Evolutionary conservation across 1,140 invertebrate genomes (phyloP), one percentile per base, ranked within the genome.

Genomic region (Drosophila suzukii): DNA sequence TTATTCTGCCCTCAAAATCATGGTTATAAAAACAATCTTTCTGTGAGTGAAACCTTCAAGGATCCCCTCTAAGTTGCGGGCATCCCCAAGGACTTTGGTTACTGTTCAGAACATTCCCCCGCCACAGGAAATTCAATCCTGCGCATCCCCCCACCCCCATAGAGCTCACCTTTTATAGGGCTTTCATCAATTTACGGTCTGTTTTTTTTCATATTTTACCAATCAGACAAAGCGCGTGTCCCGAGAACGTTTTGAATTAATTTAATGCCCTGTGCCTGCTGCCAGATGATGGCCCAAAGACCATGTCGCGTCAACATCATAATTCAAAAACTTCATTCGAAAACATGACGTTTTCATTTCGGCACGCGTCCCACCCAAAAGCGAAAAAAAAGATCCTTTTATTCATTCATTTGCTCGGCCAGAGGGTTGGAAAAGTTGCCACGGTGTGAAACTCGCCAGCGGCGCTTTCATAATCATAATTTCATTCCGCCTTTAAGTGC

Each of bases 301-400:
- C 49, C 56, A 61, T 60, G 80, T 71, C 67, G 80, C 80, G 68
- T 62, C 76, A 85, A 85, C 82, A 85, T 82, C 83, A 88, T 89
- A 88, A 88, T 88, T 88, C 83, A 88, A 89, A 88, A 88, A 89
- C 76, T 84, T 89, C 79, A 88, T 88, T 89, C 84, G 73, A 88
- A 88, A 88, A 89, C 83, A 88, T 88, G 83, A 88, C 83, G 84
- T 89, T 88, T 88, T 88, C 84, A 89, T 86, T 86, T 86, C 80
- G 83, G 83, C 83, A 89, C 83, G 83, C 83, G 84, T 61, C 58
- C 50, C 57, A 38, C 20, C 57, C 43, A 11, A 51, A 54, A 34
- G 17, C 34, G n/a, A n/a, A n/a, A 68, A 68, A 71, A 49, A 43
- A 57, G 30, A 49, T 75, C 41, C 36, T 38, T 70, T 71, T 11